phyloP scores from a whole-genome alignment of 2,888 invertebrate genomes.

The Callinectes sapidus region DNA sequence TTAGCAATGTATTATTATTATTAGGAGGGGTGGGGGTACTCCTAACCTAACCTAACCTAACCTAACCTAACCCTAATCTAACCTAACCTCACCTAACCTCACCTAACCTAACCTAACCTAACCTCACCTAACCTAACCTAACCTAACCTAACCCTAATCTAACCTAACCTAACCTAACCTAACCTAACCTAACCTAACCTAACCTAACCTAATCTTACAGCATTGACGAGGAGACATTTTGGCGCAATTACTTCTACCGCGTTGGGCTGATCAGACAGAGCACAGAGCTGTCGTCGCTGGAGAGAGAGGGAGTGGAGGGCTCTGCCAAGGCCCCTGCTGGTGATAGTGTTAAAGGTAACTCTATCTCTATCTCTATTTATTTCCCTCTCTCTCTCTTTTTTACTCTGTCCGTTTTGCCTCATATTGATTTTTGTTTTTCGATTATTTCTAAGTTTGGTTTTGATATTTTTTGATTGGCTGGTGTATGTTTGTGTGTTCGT shows the following conservation, averaged over 20 bases:
- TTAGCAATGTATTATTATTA: too few species aligned
- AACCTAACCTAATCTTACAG: slow-evolving; percentile 75
- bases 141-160: too few species aligned
- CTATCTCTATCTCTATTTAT: slow-evolving; percentile 32
- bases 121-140: too few species aligned
- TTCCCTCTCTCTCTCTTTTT: slow-evolving; percentile 19
- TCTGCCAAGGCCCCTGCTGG: slow-evolving; percentile 50
- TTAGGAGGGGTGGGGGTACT: too few species aligned
- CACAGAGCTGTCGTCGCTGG: slow-evolving; percentile 85
- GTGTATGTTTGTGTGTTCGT: slow-evolving; percentile 74
- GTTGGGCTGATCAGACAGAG: slow-evolving; percentile 98
- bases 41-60: too few species aligned
- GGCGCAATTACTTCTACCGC: slow-evolving; percentile 99
- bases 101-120: too few species aligned
- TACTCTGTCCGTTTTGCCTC: slow-evolving; percentile 74
- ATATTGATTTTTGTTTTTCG: background rate
- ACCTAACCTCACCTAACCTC: too few species aligned
- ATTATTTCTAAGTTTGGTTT: background rate
- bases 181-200: background rate
- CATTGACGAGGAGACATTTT: slow-evolving; percentile 97
- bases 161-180: too few species aligned
- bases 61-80: too few species aligned
- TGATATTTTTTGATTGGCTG: too few species aligned
- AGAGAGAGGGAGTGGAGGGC: slow-evolving; percentile 75
- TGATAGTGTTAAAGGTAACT: background rate